Evolutionary conservation across 2,888 invertebrate genomes (phyloP).

Genomic region (Ametastegia equiseti): DNA sequence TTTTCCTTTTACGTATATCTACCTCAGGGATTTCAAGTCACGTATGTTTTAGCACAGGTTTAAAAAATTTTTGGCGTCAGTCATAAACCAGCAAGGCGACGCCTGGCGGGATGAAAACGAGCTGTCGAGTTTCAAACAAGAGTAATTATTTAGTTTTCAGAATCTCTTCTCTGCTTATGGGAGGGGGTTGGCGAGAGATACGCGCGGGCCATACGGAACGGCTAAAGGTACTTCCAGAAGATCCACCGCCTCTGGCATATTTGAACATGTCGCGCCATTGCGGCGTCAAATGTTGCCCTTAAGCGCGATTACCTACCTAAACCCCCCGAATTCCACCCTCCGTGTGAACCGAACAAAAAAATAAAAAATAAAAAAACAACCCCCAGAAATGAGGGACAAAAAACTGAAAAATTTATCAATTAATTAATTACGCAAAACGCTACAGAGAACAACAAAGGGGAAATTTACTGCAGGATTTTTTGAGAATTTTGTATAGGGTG

Average conservation of each 20-base stretch:
- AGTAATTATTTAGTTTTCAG: conserved; percentile 43
- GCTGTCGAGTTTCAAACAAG: conserved; percentile 44
- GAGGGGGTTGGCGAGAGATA: too few species aligned
- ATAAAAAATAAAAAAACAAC: not conserved
- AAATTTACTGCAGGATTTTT: too few species aligned
- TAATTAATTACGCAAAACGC: too few species aligned
- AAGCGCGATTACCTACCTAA: not conserved
- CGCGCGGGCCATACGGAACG: not conserved
- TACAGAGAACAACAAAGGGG: too few species aligned
- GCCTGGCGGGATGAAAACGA: conserved; percentile 24
- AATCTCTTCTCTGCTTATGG: too few species aligned
- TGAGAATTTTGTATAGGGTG: too few species aligned
- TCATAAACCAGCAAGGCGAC: conserved; percentile 35
- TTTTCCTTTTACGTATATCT: not conserved
- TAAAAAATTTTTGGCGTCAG: conserved; percentile 29
- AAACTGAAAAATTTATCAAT: too few species aligned
- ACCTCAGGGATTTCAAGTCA: conserved; percentile 6
- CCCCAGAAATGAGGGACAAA: too few species aligned
- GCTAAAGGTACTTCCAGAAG: conserved; percentile 1
- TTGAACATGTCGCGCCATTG: conserved; percentile 10
- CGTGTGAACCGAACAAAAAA: too few species aligned
- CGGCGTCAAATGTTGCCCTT: not conserved
- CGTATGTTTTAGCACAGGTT: conserved; percentile 16
- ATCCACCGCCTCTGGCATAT: conserved; percentile 12
- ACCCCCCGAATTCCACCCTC: not conserved